Evolutionary conservation across 2,113 vertebrate genomes (phyloP).

Genomic region (Gadus macrocephalus): DNA sequence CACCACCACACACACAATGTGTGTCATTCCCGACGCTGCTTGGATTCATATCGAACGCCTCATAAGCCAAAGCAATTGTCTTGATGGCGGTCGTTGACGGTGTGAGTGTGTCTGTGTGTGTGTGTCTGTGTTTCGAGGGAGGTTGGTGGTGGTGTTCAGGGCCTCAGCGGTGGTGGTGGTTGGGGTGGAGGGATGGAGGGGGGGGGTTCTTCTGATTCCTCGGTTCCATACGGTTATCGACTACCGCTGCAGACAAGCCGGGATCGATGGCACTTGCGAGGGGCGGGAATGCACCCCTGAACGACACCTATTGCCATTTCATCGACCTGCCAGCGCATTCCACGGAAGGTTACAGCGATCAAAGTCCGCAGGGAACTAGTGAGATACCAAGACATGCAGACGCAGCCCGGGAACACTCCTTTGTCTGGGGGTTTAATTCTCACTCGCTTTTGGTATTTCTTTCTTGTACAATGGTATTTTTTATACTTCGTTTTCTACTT

Average conservation of each 20-base stretch:
- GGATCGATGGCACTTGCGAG: conserved; percentile 24
- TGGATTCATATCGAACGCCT: conserved; percentile 51
- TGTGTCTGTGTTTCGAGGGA: conserved; percentile 23
- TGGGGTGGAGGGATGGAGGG: too few relatives aligned
- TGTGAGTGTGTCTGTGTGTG: conserved; percentile 31
- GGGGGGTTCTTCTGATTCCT: too few relatives aligned
- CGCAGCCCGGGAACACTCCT: not conserved
- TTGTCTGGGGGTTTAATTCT: too few relatives aligned
- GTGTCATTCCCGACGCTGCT: conserved; percentile 26
- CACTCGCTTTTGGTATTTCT: not conserved
- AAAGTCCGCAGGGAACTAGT: conserved; percentile 23
- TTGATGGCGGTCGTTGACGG: conserved; percentile 46
- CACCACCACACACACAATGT: not conserved
- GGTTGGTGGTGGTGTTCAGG: too few relatives aligned
- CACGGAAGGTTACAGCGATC: conserved; percentile 56
- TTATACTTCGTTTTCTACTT: not conserved
- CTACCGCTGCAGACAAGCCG: conserved; percentile 37
- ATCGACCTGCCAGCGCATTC: conserved; percentile 37
- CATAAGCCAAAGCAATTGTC: conserved; percentile 51
- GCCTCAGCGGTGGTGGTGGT: too few relatives aligned
- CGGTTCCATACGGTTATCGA: conserved; percentile 25
- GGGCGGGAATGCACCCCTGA: conserved; percentile 13
- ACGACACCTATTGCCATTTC: conserved; percentile 33
- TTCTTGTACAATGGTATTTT: not conserved
- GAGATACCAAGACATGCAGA: not conserved